phyloP scores from a whole-genome alignment of 2,113 vertebrate species.

The Nesogale talazaci region DNA sequence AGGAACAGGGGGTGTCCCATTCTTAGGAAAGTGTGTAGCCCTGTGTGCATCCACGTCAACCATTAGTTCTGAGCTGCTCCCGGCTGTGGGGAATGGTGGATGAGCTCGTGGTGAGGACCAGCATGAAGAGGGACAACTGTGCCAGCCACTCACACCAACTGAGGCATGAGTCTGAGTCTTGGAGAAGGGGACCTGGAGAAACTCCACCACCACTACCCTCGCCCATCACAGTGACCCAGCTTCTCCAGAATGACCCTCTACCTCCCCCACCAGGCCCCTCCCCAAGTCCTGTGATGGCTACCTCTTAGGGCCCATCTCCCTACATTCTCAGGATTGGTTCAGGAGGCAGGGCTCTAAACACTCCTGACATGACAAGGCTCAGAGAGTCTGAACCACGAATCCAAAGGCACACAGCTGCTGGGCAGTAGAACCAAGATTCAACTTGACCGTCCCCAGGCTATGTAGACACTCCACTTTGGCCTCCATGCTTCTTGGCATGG shows the following conservation, averaged over 20 bases:
- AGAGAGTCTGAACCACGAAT: neutral
- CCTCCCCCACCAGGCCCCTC: neutral
- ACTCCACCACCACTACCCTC: too few relatives aligned
- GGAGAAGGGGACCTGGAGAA: neutral
- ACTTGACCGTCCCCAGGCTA: neutral
- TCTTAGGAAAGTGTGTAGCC: neutral
- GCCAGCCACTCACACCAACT: neutral
- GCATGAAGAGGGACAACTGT: neutral
- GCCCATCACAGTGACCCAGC: neutral
- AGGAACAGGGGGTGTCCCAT: neutral
- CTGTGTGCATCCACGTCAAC: neutral
- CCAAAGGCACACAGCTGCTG: neutral
- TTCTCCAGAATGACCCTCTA: neutral
- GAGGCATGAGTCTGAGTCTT: neutral
- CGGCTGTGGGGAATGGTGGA: neutral
- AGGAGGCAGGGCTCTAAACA: neutral
- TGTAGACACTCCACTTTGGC: neutral
- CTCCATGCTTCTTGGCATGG: neutral
- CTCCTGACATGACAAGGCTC: neutral
- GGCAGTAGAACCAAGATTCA: neutral
- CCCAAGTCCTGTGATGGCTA: neutral
- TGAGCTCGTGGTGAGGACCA: neutral
- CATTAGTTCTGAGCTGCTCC: neutral
- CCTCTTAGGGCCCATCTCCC: neutral
- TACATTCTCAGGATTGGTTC: neutral